These are phyloP conservation scores for Cotesia congregata DNA, from an alignment of 2,888 invertebrate genomes.

Conservation along the genomic window DNA sequence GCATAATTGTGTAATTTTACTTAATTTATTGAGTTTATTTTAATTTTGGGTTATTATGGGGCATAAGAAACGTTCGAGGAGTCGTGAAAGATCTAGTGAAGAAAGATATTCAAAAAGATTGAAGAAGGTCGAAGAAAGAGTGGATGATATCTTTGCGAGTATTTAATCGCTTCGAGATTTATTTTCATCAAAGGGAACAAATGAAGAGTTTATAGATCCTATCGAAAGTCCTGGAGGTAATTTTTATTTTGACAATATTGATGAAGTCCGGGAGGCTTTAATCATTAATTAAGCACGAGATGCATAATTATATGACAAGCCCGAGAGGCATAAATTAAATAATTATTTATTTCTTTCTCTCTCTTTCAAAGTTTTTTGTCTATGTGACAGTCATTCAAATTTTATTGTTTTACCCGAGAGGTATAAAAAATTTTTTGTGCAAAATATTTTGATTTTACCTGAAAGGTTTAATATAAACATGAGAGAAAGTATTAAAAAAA, in stretches of 20 bases:
- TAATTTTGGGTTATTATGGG: conserved; percentile 2
- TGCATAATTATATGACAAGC: conserved; percentile 3
- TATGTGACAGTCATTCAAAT: conserved; percentile 4
- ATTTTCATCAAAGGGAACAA: background rate
- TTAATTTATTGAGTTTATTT: conserved; percentile 7
- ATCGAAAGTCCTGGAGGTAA: background rate
- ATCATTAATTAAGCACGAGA: conserved; percentile 13
- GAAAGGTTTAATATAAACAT: background rate
- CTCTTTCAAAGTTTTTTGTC: background rate
- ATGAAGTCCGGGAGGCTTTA: conserved; percentile 5
- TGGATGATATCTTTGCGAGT: background rate
- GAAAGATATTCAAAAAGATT: background rate
- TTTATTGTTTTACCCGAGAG: background rate
- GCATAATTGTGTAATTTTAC: background rate
- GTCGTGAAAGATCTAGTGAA: background rate
- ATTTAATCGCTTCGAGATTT: background rate
- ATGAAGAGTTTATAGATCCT: background rate
- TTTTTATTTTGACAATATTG: background rate
- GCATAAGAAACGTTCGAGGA: conserved; percentile 2
- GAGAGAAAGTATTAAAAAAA: background rate
- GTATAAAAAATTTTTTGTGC: background rate
- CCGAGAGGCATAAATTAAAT: background rate
- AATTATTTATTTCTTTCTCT: background rate
- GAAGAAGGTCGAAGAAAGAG: background rate
- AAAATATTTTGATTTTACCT: background rate